phyloP scores from a whole-genome alignment of 2,113 vertebrate genomes.

The Syrmaticus mikado region DNA sequence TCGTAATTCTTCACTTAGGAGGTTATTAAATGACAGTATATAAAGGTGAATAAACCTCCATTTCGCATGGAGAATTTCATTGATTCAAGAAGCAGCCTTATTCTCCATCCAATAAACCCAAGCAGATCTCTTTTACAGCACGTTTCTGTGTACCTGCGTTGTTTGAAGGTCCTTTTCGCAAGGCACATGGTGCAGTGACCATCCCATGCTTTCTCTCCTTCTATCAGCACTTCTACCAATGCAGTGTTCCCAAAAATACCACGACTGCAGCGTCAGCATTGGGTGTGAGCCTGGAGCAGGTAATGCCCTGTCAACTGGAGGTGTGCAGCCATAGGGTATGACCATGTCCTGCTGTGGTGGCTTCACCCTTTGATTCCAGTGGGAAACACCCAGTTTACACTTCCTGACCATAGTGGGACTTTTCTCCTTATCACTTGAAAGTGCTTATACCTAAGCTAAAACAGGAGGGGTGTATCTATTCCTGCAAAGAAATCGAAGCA shows the following conservation, averaged over 20 bases:
- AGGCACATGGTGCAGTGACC: neutral
- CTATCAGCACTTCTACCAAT: neutral
- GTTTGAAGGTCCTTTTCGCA: slow-evolving; percentile 12
- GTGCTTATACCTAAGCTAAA: neutral
- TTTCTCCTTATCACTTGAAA: neutral
- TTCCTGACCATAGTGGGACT: neutral
- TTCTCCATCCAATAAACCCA: neutral
- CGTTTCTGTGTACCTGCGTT: neutral
- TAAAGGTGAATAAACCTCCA: slow-evolving; percentile 28
- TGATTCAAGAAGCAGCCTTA: neutral
- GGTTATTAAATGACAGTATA: slow-evolving; percentile 24
- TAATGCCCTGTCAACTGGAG: neutral
- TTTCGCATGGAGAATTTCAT: neutral
- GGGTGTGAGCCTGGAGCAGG: neutral
- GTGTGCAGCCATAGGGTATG: neutral
- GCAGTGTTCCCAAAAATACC: neutral
- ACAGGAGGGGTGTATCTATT: neutral
- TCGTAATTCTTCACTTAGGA: slow-evolving; percentile 4
- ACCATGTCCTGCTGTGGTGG: neutral
- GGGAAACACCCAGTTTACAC: neutral
- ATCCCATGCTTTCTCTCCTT: neutral
- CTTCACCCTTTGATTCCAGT: neutral
- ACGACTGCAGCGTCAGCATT: neutral
- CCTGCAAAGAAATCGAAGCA: neutral
- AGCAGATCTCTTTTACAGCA: neutral